A percentile compares a stretch with the other conserved stretches of the same genome.
These are phyloP conservation scores for Orussus abietinus DNA, from an alignment of 1,140 invertebrate genomes.

Conservation along the genomic window DNA sequence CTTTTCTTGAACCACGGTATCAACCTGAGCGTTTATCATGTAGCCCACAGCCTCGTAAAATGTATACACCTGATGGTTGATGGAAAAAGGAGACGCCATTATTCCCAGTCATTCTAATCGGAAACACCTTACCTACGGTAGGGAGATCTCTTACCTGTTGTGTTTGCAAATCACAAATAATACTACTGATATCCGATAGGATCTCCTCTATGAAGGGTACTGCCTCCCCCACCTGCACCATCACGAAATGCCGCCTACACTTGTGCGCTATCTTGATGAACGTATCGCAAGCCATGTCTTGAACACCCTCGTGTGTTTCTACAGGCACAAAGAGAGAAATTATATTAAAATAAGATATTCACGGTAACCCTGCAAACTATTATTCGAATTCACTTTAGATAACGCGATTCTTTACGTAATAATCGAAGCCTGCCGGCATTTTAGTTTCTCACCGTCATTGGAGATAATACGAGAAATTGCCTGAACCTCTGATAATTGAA, in stretches of 20 bases:
- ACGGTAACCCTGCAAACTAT: too few species aligned
- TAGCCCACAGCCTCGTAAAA: slow-evolving; percentile 99
- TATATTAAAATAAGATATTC: slow-evolving; percentile 10
- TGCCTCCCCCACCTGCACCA: slow-evolving; percentile 92
- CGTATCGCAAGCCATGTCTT: slow-evolving; percentile 99
- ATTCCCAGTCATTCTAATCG: slow-evolving; percentile 2
- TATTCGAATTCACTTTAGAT: too few species aligned
- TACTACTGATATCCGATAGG: slow-evolving; percentile 89
- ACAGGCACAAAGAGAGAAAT: slow-evolving; percentile 31
- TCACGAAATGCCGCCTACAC: slow-evolving; percentile 96
- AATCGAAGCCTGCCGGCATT: slow-evolving; percentile 9
- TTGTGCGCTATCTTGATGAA: slow-evolving; percentile 99
- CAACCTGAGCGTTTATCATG: slow-evolving; percentile 95
- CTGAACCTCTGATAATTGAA: too few species aligned
- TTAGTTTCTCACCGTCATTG: too few species aligned
- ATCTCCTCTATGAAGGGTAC: slow-evolving; percentile 99
- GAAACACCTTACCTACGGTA: not conserved
- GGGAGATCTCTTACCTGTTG: slow-evolving; percentile 68
- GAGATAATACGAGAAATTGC: too few species aligned
- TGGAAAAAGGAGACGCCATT: slow-evolving; percentile 21
- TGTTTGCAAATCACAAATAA: slow-evolving; percentile 97
- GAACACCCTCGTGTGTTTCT: slow-evolving; percentile 99
- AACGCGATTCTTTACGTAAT: too few species aligned
- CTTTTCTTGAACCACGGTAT: slow-evolving; percentile 83
- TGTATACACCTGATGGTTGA: slow-evolving; percentile 99